phyloP scores from a whole-genome alignment of 2,113 vertebrate genomes.

The Thomomys bottae region DNA sequence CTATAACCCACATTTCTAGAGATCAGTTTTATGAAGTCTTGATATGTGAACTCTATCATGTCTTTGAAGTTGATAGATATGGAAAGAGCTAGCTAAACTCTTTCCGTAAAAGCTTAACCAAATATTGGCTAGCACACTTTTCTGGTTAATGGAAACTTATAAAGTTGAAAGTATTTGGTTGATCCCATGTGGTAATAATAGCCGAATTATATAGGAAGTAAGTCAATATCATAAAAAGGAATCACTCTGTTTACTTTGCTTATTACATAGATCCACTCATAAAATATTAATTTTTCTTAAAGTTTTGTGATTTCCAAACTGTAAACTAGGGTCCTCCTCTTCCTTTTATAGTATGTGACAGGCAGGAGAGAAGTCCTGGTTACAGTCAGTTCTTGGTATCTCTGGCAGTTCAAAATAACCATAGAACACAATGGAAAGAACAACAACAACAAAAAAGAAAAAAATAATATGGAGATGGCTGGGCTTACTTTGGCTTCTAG shows the following conservation, averaged over 20 bases:
- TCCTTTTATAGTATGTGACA: background rate
- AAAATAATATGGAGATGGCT: background rate
- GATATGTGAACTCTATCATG: slow-evolving; percentile 41
- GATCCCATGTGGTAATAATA: slow-evolving; percentile 25
- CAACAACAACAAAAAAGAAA: background rate
- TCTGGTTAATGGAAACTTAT: slow-evolving; percentile 55
- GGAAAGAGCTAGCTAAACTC: slow-evolving; percentile 65
- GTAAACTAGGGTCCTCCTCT: background rate
- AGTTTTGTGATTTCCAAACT: slow-evolving; percentile 28
- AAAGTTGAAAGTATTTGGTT: slow-evolving; percentile 48
- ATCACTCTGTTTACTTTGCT: slow-evolving; percentile 52
- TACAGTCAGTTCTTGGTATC: background rate
- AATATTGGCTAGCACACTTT: background rate
- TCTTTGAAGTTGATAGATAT: slow-evolving; percentile 69
- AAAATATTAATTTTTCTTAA: slow-evolving; percentile 31
- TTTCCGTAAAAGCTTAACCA: slow-evolving; percentile 39
- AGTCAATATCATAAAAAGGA: slow-evolving; percentile 31
- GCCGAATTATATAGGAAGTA: slow-evolving; percentile 48
- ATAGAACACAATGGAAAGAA: background rate
- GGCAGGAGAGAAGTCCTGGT: background rate
- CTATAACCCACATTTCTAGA: slow-evolving; percentile 44
- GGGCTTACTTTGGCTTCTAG: background rate
- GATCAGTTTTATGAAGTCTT: slow-evolving; percentile 47
- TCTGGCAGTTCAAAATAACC: background rate
- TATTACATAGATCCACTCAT: slow-evolving; percentile 13